Conservation (phyloP, 2,888 invertebrate genomes). For the Tryphoninae sp. region DNA sequence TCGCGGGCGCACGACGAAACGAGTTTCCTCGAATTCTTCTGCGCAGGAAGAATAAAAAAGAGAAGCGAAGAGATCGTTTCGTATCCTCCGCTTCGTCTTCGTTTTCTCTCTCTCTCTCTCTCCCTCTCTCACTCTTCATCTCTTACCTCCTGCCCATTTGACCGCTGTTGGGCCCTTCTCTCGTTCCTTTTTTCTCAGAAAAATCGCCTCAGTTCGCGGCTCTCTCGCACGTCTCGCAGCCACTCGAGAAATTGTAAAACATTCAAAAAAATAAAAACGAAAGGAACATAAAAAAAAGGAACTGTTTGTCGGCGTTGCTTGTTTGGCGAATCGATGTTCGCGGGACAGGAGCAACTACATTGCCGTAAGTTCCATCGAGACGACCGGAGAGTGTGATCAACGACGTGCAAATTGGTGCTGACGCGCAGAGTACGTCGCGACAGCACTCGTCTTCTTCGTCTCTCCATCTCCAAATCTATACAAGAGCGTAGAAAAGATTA, state of each 20-base stretch:
- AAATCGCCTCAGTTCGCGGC: slow-evolving; percentile 39
- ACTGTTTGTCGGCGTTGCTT: slow-evolving; percentile 48
- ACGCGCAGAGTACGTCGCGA: slow-evolving; percentile 48
- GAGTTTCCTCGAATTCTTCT: slow-evolving; percentile 61
- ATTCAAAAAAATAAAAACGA: slow-evolving; percentile 35
- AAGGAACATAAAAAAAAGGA: slow-evolving; percentile 4
- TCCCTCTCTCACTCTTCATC: neutral
- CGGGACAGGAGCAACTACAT: slow-evolving; percentile 52
- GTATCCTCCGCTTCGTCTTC: slow-evolving; percentile 44
- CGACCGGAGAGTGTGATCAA: slow-evolving; percentile 56
- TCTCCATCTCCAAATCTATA: slow-evolving; percentile 24
- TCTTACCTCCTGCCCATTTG: slow-evolving; percentile 13
- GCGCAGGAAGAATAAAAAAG: slow-evolving; percentile 37
- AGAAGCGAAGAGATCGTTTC: slow-evolving; percentile 46
- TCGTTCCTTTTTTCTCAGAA: slow-evolving; percentile 38
- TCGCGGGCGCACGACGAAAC: slow-evolving; percentile 44
- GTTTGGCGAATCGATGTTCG: slow-evolving; percentile 54
- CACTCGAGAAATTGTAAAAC: slow-evolving; percentile 30
- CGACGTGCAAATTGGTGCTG: slow-evolving; percentile 65
- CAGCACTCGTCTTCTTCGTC: slow-evolving; percentile 48
- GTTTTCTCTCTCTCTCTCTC: slow-evolving; percentile 16
- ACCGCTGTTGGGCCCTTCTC: slow-evolving; percentile 3
- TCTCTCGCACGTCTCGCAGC: slow-evolving; percentile 37
- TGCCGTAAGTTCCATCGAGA: neutral
- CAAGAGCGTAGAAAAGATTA: slow-evolving; percentile 35